Conservation (phyloP, 2,113 vertebrate species). For the Laterallus jamaicensis region DNA sequence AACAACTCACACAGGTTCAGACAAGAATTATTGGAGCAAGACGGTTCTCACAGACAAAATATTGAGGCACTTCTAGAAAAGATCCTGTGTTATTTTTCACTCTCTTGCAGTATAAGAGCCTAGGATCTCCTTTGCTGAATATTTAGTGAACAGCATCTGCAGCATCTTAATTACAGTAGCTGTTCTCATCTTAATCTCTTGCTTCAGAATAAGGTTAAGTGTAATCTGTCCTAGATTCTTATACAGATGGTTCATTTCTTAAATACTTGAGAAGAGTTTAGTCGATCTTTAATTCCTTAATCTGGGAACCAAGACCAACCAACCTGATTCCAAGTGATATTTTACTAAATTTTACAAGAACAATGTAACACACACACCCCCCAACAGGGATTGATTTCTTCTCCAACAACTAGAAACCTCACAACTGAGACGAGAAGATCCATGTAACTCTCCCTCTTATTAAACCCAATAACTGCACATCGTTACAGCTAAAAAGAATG, state of each 20-base stretch:
- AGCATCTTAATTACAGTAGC: slow-evolving; percentile 71
- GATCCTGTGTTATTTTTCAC: neutral
- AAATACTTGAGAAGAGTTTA: slow-evolving; percentile 83
- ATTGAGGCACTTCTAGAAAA: neutral
- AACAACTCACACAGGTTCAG: neutral
- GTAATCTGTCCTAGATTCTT: slow-evolving; percentile 87
- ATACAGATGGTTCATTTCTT: slow-evolving; percentile 86
- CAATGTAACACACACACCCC: neutral
- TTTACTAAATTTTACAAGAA: slow-evolving; percentile 34
- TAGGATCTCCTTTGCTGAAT: slow-evolving; percentile 11
- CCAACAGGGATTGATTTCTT: neutral
- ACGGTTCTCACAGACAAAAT: neutral
- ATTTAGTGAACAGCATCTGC: slow-evolving; percentile 70
- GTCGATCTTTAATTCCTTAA: slow-evolving; percentile 80
- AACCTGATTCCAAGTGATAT: slow-evolving; percentile 27
- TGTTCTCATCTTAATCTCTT: slow-evolving; percentile 72
- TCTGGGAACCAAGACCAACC: slow-evolving; percentile 65
- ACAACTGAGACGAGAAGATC: neutral
- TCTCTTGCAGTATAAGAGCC: neutral
- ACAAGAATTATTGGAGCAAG: neutral
- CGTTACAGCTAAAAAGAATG: neutral
- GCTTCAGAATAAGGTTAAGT: slow-evolving; percentile 73
- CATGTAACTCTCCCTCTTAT: neutral
- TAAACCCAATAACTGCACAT: neutral
- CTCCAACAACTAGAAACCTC: neutral